These are phyloP conservation scores for Xestia ashworthii DNA, from an alignment of 2,888 invertebrate genomes.

Conservation along the genomic window DNA sequence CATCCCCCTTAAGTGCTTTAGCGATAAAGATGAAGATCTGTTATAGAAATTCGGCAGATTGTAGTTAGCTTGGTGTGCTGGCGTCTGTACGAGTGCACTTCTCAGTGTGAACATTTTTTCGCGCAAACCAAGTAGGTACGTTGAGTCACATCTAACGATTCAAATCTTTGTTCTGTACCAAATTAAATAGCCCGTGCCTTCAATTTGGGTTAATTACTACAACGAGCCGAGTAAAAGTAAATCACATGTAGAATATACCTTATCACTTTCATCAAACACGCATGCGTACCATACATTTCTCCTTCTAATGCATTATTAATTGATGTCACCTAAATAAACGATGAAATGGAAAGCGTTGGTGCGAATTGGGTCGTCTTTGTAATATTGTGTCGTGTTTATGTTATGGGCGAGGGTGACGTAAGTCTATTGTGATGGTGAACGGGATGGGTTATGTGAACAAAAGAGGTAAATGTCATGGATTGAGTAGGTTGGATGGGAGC, in stretches of 20 bases:
- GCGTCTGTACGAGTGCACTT: background rate
- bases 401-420: constrained; percentile 41
- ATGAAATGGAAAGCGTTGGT: constrained; percentile 76
- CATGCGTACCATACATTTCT: constrained; percentile 66
- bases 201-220: constrained; percentile 69
- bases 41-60: no score
- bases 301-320: constrained; percentile 75
- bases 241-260: constrained; percentile 69
- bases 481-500: constrained; percentile 21
- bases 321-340: constrained; percentile 70
- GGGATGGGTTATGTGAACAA: constrained; percentile 55
- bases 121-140: background rate
- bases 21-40: no score
- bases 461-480: constrained; percentile 44
- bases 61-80: no score
- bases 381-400: constrained; percentile 61
- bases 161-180: constrained; percentile 18
- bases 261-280: constrained; percentile 77
- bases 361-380: constrained; percentile 69
- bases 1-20: no score
- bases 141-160: background rate
- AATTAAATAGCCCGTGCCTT: constrained; percentile 61
- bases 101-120: background rate
- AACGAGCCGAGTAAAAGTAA: constrained; percentile 71
- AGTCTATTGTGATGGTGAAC: constrained; percentile 54